Evolutionary conservation across 2,797 vertebrate genomes (phyloP), one percentile per base, ranked within the genome.

Genomic region (Cyprinella venusta): DNA sequence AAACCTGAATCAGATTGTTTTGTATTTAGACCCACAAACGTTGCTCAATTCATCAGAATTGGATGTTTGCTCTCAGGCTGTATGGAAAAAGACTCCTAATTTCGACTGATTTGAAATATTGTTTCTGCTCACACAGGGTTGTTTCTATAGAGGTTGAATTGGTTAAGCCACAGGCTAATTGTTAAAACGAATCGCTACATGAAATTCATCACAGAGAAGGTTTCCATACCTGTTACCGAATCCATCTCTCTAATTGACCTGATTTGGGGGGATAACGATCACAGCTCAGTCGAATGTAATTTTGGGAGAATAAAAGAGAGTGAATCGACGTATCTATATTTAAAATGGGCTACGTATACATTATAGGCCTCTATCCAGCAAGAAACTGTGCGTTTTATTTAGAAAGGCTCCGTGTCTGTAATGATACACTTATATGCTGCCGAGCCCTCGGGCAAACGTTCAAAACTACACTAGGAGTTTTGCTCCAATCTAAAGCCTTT

Each of bases 171-270:
- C 86, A 88, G 92, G 95, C 93, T 94, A 94, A 94, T 94, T 94
- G 93, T 91, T 94, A 94, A 95, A 95, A 94, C 92, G 92, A 94
- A 94, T 95, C 92, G 92, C 95, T 94, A 94, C 94, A 93, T 92
- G 91, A 92, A 94, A 95, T 94, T 94, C 93, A 94, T 94, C 94
- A 94, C 90, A 90, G 91, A 90, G 90, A 88, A 88, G 89, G 92
- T 92, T 93, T 92, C 90, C 91, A 86, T 91, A 91, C 88, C 89
- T 95, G 93, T 93, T 94, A 93, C 90, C 92, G 92, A 94, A 94
- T 93, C 93, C 91, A 93, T 95, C 93, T 94, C 90, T 93, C 90
- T 92, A 94, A 93, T 92, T 94, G 92, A 94, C 91, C 93, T 91
- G 94, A 94, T 94, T 94, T 93, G 85, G 87, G 90, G 89, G 89